Evolutionary conservation across 2,797 vertebrate genomes (phyloP), one percentile per base, ranked within the genome.

Genomic region (Megaceryle alcyon): DNA sequence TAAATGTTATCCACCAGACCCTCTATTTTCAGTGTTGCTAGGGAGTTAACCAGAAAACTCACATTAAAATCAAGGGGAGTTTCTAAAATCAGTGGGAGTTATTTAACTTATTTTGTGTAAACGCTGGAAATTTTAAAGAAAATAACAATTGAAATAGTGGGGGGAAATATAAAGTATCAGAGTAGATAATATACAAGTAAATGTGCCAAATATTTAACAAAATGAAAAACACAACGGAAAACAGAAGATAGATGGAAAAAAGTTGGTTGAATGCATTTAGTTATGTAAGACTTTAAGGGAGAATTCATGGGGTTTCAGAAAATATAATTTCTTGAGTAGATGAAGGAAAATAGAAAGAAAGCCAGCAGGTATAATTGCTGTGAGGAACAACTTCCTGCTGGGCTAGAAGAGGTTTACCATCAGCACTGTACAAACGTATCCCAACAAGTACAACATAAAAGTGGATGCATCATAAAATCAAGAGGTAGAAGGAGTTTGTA

Each of bases 251-350:
- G 81, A 71, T 78, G 87, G 88, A 92, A 96, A 97, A 96, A 78
- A 86, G 83, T 82, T 76, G 35, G 66, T 68, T 69, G 84, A 96
- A 96, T 93, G 89, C 73, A 63, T 37, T 49, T 90, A 95, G 94
- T 97, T 97, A 96, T 46, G 57, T 97, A 97, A 97, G 95, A 94
- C 28, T 86, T 59, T 72, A 91, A 83, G 86, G 86, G 76, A 86
- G 92, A 95, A 96, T 96, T 97, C n/a, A 20, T 46, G 97, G 90
- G 77, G 73, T 94, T 96, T 98, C 69, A 94, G 93, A 94, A 97
- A 98, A 98, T 75, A 96, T 78, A 94, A 91, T 97, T 98, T 98
- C 93, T 98, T 97, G 96, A 98, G 95, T 95, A 97, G 91, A 91
- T 92, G 94, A 96, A 94, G 91, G 94, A 91, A 98, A 97, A 98